Base-by-base conservation (phyloP, 2,113 vertebrate genomes). In the Nymphicus hollandicus region DNA sequence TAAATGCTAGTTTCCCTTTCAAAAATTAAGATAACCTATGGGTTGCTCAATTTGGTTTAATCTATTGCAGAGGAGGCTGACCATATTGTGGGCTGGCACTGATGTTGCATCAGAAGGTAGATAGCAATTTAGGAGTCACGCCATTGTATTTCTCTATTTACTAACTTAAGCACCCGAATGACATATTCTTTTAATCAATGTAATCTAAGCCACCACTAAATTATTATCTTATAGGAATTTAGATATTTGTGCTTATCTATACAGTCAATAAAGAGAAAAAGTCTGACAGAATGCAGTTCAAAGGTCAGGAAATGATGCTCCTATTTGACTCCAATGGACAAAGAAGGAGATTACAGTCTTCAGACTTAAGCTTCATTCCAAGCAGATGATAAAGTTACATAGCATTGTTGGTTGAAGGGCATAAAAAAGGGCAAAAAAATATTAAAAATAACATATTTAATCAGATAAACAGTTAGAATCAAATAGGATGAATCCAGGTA, bases 261-360 rank as follows among this genome's bases (percentile, higher is more conserved):
- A 16, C 7, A 27, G 69, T 23, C 63, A 88, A 13, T 31, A 83
- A 76, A 77, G 31, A 80, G 44, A 71, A 78, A 55, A 5, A 68
- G 2, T 2, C 46, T 12, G 29, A 17, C 1, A 81, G 22, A 89
- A 14, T 20, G 23, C 23, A 81, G 33, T 39, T 82, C 23, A 76
- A 58, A 69, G 39, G 68, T 64, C 16, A 77, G 0, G 0, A 88
- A 86, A 49, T 17, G 0, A 0, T 44, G 13, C 41, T 90, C 72
- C 6, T 64, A 2, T 27, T 80, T 39, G 22, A 58, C 28, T 77
- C 63, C 18, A 27, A 1, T n/a, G 19, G 82, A 37, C 24, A 61
- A 58, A 18, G 7, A 46, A 14, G 27, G 24, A 94, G 24, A 72
- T 52, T 61, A 64, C 8, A 63, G 33, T 41, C n/a, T 71, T 10